A percentile compares a stretch with the other conserved stretches of the same genome.
Conservation (phyloP, 2,113 vertebrate genomes). For the Thymallus thymallus region DNA sequence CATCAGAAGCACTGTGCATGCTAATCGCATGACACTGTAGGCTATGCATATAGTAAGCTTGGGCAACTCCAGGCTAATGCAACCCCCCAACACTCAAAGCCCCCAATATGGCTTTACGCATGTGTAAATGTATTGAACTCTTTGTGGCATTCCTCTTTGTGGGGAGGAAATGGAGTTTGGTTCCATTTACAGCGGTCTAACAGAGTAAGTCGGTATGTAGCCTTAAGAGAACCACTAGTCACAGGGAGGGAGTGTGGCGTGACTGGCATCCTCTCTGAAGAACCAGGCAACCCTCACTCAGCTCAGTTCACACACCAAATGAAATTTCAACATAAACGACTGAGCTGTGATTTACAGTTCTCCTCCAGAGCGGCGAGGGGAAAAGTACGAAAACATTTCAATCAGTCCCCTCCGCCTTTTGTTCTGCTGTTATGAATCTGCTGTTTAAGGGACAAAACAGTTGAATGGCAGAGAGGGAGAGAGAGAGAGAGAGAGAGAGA, state of each 20-base stretch:
- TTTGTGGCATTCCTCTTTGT: constrained; percentile 59
- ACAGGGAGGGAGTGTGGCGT: constrained; percentile 52
- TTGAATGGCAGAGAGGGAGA: constrained; percentile 32
- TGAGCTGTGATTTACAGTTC: constrained; percentile 70
- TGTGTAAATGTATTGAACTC: constrained; percentile 52
- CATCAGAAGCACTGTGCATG: constrained; percentile 51
- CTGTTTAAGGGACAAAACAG: constrained; percentile 67
- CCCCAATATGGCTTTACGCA: constrained; percentile 36
- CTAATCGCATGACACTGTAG: constrained; percentile 50
- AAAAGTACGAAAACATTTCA: constrained; percentile 73
- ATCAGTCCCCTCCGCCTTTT: constrained; percentile 62
- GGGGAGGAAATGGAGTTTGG: constrained; percentile 66
- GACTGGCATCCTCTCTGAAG: constrained; percentile 36
- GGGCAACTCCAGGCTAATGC: constrained; percentile 13
- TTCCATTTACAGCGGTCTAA: constrained; percentile 68
- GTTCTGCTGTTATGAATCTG: constrained; percentile 70
- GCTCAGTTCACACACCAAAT: constrained; percentile 61
- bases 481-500: no score
- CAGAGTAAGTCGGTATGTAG: constrained; percentile 63
- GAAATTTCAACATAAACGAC: constrained; percentile 71
- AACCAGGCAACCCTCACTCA: constrained; percentile 55
- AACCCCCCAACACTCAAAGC: constrained; percentile 17
- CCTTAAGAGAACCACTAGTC: constrained; percentile 47
- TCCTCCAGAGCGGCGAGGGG: constrained; percentile 58
- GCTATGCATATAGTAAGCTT: constrained; percentile 33